Evolutionary conservation across 2,888 invertebrate species (phyloP), one percentile per base, ranked within the genome.

Genomic region (Ochropleura leucogaster): DNA sequence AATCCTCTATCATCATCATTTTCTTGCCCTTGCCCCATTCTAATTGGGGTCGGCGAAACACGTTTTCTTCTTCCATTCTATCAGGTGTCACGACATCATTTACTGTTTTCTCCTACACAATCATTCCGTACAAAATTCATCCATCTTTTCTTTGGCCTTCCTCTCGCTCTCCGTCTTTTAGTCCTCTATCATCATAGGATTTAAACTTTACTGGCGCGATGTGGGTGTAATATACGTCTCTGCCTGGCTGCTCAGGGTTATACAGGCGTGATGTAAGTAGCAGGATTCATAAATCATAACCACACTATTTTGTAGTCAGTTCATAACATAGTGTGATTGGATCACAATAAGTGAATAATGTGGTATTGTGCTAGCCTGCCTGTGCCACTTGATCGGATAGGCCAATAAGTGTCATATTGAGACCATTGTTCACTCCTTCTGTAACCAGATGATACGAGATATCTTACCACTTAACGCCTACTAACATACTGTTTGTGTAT

Each of bases 351-450:
- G 72, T 68, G 78, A 73, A 67, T 81, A 80, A 85, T 84, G 76
- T 55, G 77, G 84, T 78, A 88, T 88, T 88, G 88, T 88, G 80
- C 30, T 49, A 42, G 55, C 14, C 12, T 14, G 2, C 62, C 44
- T 14, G 10, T 76, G 79, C 44, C 62, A 64, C 57, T 49, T 40
- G 78, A 78, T 64, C 74, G 20, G 60, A 68, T 69, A 55, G 51
- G 63, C 57, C 42, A 57, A 42, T 72, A 68, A 74, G 82, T 66
- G 57, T 82, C 83, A 30, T 12, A 67, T 64, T 30, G 53, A 83
- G 44, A 51, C 66, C 53, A 79, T 82, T 83, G 84, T 82, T 76
- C 66, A 64, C 55, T 40, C 42, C 66, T 62, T 72, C 59, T 59
- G 65, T 55, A 20, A 20, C 53, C 40, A 40, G 49, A 30, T 63